phyloP scores from a whole-genome alignment of 1,140 invertebrate genomes.

The Danaus plexippus region DNA sequence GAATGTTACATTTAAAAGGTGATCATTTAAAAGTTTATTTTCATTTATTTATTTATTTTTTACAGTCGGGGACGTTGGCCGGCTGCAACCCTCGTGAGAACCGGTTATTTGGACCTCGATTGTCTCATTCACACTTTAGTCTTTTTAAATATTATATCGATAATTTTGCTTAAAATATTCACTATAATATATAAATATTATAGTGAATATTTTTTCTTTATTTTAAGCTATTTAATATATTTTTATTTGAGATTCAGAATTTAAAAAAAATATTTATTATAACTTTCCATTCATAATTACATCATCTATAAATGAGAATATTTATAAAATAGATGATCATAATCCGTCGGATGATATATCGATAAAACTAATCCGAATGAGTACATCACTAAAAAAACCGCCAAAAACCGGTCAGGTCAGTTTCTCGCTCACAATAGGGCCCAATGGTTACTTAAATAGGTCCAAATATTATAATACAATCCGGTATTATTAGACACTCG shows the following conservation, averaged over 20 bases:
- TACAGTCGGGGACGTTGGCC: no score
- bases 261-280: background rate
- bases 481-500: slow-evolving; percentile 50
- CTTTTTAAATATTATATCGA: slow-evolving; percentile 31
- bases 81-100: slow-evolving; percentile 32
- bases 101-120: slow-evolving; percentile 32
- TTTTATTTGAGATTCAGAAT: background rate
- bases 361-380: slow-evolving; percentile 10
- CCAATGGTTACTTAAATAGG: slow-evolving; percentile 69
- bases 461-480: slow-evolving; percentile 68
- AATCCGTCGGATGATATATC: slow-evolving; percentile 3
- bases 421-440: slow-evolving; percentile 60
- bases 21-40: no score
- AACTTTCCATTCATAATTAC: background rate
- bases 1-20: no score
- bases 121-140: slow-evolving; percentile 22
- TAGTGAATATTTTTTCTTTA: slow-evolving; percentile 11
- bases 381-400: slow-evolving; percentile 36
- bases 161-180: slow-evolving; percentile 4
- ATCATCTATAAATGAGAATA: background rate
- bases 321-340: background rate
- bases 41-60: no score
- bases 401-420: slow-evolving; percentile 66
- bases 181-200: slow-evolving; percentile 6
- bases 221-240: background rate